Percentiles rank a stretch among this genome's conserved stretches.
Conservation (phyloP, 2,113 vertebrate genomes). For the Limnothrissa miodon region DNA sequence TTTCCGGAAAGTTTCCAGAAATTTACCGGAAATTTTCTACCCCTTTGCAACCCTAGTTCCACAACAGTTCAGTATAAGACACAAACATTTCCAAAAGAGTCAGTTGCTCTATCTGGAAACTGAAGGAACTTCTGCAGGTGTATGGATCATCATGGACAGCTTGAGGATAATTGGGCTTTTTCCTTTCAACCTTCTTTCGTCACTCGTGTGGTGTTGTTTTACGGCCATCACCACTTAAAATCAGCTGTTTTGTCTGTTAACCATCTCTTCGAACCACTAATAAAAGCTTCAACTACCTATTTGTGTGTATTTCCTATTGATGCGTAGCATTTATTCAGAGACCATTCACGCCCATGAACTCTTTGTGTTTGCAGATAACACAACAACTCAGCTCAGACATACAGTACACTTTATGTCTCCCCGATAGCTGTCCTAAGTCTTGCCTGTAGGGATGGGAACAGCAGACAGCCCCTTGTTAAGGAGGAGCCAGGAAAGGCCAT, state of each 20-base stretch:
- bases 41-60: too few relatives aligned
- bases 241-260: not conserved
- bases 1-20: too few relatives aligned
- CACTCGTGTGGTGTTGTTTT: not conserved
- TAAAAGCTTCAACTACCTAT: not conserved
- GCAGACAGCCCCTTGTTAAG: slow-evolving; percentile 44
- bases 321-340: too few relatives aligned
- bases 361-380: not conserved
- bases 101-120: not conserved
- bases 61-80: not conserved
- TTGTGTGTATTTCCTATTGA: not conserved
- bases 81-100: not conserved
- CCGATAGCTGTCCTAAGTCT: not conserved
- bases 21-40: too few relatives aligned
- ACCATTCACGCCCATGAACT: not conserved
- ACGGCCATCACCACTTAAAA: not conserved
- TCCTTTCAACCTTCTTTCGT: too few relatives aligned
- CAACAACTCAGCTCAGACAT: not conserved
- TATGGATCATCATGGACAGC: not conserved
- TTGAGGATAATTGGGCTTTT: not conserved
- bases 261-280: not conserved
- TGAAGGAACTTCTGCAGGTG: not conserved
- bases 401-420: not conserved
- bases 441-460: slow-evolving; percentile 3
- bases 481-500: not conserved